phyloP scores from a whole-genome alignment of 2,888 invertebrate species.

The Escarpia spicata region DNA sequence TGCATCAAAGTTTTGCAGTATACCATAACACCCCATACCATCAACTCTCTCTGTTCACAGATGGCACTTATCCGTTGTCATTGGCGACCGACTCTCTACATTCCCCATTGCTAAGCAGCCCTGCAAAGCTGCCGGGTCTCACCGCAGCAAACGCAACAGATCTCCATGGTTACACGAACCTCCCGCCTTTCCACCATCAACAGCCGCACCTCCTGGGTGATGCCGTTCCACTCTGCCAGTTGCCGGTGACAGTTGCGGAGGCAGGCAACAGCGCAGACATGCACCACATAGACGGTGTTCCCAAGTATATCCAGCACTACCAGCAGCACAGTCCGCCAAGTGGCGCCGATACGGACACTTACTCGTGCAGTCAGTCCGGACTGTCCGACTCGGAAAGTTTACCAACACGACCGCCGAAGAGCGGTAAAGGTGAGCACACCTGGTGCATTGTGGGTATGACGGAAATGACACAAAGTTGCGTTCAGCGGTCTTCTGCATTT shows the following conservation, averaged over 20 bases:
- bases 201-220: not conserved
- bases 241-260: not conserved
- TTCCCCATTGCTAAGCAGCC: slow-evolving; percentile 6
- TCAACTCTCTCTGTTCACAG: not conserved
- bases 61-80: not conserved
- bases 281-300: not conserved
- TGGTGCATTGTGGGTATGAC: not conserved
- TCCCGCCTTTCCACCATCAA: not conserved
- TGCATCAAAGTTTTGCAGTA: not conserved
- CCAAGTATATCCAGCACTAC: not conserved
- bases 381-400: not conserved
- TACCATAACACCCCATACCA: not conserved
- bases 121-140: not conserved
- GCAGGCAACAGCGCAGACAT: not conserved
- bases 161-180: not conserved
- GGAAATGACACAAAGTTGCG: not conserved
- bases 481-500: not conserved
- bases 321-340: slow-evolving; percentile 1
- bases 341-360: not conserved
- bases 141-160: not conserved
- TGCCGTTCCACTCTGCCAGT: not conserved
- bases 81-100: slow-evolving; percentile 12
- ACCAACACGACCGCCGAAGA: not conserved
- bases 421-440: not conserved
- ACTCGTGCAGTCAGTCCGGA: not conserved